Base-by-base conservation (phyloP, 64 coral and sea anemone genomes). In the Pachyseris speciosa region DNA sequence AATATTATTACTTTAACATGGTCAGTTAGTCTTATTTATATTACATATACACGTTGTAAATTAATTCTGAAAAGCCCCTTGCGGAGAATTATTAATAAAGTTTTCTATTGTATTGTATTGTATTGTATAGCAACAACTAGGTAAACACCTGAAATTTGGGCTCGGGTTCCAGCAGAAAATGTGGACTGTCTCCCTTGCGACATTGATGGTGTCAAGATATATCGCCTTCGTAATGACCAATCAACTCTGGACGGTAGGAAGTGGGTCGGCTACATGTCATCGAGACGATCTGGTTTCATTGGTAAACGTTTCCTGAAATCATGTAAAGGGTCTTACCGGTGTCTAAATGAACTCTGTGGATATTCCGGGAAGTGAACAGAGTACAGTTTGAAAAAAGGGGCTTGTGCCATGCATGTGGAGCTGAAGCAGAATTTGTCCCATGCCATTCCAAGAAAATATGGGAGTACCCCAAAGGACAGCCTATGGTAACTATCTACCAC, bases 141-240 rank as follows among this genome's bases (percentile, higher is more conserved):
- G 37, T 41, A 42, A n/a, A 75, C 72, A 42, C 72, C 72, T 40
- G 72, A 75, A 9, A n/a, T 75, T 37, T 75, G 72, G 72, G 28
- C 28, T 75, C 72, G 65, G 51, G 72, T 93, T 16, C 81, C 81
- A 25, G 4, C 86, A 12, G 12, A 66, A 68, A 42, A 50, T 8
- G 83, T 86, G 22, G 34, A 86, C 52, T 29, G 78, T 9, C 91
- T 93, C 32, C 91, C 91, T n/a, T 39, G 70, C 20, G 73, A 76
- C 19, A 76, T 76, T 39, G 73, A 76, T 76, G 73, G 73, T 25
- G 38, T 41, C 37, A 19, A 76, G 41, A 25, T 76, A 3, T 76
- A 41, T 40, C 38, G 43, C 7, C 73, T 76, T 36, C 38, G 19
- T 15, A 41, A 76, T 45, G 43, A 45, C 11, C 5, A 4, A 6